Percentiles rank a stretch among this genome's conserved stretches.
Evolutionary conservation across 2,888 invertebrate species (phyloP).

Genomic region (Agrochola lychnidis): DNA sequence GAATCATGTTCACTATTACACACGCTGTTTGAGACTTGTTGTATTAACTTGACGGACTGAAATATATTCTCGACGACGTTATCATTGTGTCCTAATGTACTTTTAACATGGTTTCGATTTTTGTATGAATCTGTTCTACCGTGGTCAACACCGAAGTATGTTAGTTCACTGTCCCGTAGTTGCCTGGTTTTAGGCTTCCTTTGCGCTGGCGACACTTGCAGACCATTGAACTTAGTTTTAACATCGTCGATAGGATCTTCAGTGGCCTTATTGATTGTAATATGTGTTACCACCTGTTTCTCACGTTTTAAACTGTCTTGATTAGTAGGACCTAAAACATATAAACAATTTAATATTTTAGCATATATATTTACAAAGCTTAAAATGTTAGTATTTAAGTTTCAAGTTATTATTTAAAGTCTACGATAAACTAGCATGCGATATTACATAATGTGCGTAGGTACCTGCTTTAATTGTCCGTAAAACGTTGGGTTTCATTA

Average conservation of each 20-base stretch:
- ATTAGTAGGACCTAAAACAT: slow-evolving; percentile 68
- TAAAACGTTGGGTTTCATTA: slow-evolving; percentile 68
- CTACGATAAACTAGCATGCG: slow-evolving; percentile 6
- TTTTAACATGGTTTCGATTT: slow-evolving; percentile 55
- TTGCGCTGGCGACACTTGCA: slow-evolving; percentile 76
- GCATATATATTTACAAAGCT: slow-evolving; percentile 1
- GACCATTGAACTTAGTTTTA: slow-evolving; percentile 71
- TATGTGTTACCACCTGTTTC: slow-evolving; percentile 53
- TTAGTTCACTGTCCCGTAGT: slow-evolving; percentile 91
- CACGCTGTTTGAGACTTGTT: slow-evolving; percentile 83
- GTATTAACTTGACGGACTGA: slow-evolving; percentile 84
- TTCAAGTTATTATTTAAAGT: neutral
- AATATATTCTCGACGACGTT: slow-evolving; percentile 78
- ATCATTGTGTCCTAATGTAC: slow-evolving; percentile 64
- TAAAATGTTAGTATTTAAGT: slow-evolving; percentile 5
- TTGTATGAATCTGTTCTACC: slow-evolving; percentile 57
- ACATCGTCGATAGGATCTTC: slow-evolving; percentile 60
- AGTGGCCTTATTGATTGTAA: slow-evolving; percentile 50
- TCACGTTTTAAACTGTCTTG: slow-evolving; percentile 59
- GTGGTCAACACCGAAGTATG: slow-evolving; percentile 89
- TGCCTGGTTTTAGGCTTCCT: slow-evolving; percentile 84
- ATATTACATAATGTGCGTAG: slow-evolving; percentile 7
- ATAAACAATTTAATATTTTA: slow-evolving; percentile 16
- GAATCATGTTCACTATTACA: slow-evolving; percentile 87
- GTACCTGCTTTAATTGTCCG: slow-evolving; percentile 82